Evolutionary conservation across 2,888 invertebrate species (phyloP).

Genomic region (Nineta flava): DNA sequence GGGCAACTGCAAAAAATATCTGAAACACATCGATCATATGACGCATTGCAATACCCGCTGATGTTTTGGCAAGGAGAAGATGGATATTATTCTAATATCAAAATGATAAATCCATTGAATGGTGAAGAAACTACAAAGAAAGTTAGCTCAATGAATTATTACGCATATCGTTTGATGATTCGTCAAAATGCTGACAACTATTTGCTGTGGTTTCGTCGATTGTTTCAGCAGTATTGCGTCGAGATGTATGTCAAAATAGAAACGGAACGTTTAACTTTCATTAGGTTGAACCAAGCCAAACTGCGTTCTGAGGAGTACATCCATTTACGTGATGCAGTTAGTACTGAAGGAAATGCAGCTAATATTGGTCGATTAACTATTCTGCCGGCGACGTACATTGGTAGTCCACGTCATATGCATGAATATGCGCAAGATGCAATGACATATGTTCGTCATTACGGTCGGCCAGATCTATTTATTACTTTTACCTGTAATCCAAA

Average conservation of each 20-base stretch:
- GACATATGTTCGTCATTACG: conserved; percentile 20
- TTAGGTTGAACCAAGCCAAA: conserved; percentile 20
- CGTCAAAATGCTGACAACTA: conserved; percentile 15
- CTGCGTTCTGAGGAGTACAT: too few species aligned
- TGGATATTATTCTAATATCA: conserved; percentile 11
- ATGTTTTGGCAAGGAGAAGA: conserved; percentile 16
- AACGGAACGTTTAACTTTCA: conserved; percentile 19
- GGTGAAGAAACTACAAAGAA: too few species aligned
- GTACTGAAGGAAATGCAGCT: conserved; percentile 13
- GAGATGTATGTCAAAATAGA: conserved; percentile 26
- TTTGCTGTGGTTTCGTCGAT: conserved; percentile 16
- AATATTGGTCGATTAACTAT: conserved; percentile 17
- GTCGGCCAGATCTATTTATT: too few species aligned
- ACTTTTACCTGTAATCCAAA: too few species aligned
- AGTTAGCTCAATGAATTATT: too few species aligned
- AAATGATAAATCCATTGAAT: conserved; percentile 7
- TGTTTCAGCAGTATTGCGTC: conserved; percentile 23
- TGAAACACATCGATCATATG: conserved; percentile 14
- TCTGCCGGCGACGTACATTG: conserved; percentile 18
- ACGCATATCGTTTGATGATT: conserved; percentile 21
- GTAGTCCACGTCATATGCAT: conserved; percentile 17
- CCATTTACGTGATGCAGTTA: too few species aligned
- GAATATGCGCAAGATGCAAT: conserved; percentile 18
- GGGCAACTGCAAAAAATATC: conserved; percentile 12
- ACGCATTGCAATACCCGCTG: conserved; percentile 19